phyloP scores from a whole-genome alignment of 2,888 invertebrate genomes.

The Nemotelus pantherinus region DNA sequence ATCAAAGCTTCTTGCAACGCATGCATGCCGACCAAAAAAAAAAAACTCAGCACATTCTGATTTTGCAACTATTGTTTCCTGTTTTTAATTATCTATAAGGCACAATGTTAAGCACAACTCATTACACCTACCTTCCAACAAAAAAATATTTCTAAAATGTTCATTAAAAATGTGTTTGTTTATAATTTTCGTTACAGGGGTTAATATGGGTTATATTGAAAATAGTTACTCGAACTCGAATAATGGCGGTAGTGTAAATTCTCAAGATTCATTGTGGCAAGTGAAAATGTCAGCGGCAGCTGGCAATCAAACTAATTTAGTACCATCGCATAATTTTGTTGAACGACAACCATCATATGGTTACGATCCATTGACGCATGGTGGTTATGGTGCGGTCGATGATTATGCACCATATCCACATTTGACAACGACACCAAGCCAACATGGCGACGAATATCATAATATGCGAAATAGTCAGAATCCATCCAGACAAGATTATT shows the following conservation, averaged over 20 bases:
- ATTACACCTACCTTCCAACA: background rate
- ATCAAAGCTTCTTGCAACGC: no score
- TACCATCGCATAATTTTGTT: conserved; percentile 70
- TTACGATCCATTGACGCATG: conserved; percentile 82
- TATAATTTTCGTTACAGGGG: conserved; percentile 69
- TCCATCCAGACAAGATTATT: conserved; percentile 87
- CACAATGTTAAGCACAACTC: no score
- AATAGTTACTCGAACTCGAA: conserved; percentile 93
- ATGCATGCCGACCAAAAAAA: no score
- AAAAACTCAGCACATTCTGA: no score
- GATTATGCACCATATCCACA: conserved; percentile 89
- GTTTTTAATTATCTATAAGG: no score
- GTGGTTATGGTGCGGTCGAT: conserved; percentile 83
- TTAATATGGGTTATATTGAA: conserved; percentile 89
- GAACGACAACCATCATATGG: conserved; percentile 77
- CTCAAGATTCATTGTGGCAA: conserved; percentile 94
- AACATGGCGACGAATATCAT: conserved; percentile 76
- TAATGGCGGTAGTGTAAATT: conserved; percentile 94
- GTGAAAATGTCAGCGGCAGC: conserved; percentile 87
- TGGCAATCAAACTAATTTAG: conserved; percentile 73
- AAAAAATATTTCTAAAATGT: background rate
- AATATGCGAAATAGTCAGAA: conserved; percentile 79
- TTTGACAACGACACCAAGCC: conserved; percentile 73
- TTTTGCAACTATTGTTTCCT: no score
- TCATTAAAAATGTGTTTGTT: background rate